Percentiles rank a stretch among this genome's conserved stretches.
Conservation (phyloP, 2,113 vertebrate species). For the Circaetus cinerascens region DNA sequence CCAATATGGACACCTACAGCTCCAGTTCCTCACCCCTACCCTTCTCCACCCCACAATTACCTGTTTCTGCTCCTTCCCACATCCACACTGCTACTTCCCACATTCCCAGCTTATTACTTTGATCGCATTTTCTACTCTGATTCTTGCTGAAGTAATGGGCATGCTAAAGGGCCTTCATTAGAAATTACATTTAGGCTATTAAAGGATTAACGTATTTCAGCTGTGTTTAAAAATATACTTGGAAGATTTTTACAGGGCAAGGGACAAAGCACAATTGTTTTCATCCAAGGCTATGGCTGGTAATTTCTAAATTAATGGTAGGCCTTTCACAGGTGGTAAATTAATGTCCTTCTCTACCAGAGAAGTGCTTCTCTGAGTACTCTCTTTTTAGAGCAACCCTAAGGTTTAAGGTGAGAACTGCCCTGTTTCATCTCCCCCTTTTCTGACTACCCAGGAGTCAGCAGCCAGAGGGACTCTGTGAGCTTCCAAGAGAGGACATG, state of each 20-base stretch:
- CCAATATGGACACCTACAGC: not conserved
- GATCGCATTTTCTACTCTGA: not conserved
- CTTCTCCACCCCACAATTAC: not conserved
- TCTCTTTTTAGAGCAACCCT: not conserved
- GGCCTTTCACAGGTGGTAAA: not conserved
- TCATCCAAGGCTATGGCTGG: not conserved
- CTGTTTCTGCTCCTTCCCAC: not conserved
- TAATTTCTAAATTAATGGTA: not conserved
- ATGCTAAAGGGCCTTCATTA: not conserved
- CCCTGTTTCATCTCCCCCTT: fast-evolving
- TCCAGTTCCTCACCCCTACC: not conserved
- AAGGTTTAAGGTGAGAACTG: not conserved
- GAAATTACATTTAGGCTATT: not conserved
- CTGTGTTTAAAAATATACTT: not conserved
- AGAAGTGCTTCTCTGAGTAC: not conserved
- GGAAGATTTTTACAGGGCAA: not conserved
- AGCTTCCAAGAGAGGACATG: not conserved
- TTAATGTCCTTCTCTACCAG: not conserved
- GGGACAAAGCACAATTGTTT: not conserved
- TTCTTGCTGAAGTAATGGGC: not conserved
- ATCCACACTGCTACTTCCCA: not conserved
- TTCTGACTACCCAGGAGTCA: not conserved
- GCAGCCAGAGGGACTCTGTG: not conserved
- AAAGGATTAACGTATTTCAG: not conserved
- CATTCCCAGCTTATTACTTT: not conserved